A percentile compares a stretch with the other conserved stretches of the same genome.
These are phyloP conservation scores for Pituophis catenifer DNA, from an alignment of 2,113 vertebrate genomes.

Conservation along the genomic window DNA sequence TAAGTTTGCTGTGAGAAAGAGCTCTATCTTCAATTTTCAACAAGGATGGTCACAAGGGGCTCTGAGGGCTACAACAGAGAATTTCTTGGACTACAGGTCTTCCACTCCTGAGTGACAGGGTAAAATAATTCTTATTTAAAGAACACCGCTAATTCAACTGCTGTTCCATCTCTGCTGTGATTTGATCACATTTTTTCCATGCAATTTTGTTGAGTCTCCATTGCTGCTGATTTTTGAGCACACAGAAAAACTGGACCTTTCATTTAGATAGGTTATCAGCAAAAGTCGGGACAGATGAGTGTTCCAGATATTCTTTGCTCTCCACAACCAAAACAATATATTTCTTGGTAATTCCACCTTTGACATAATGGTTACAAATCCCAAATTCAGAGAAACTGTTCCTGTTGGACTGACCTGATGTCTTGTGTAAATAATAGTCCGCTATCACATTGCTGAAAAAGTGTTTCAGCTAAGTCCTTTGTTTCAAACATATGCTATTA, in stretches of 20 bases:
- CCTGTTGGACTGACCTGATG: neutral
- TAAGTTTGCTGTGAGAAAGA: neutral
- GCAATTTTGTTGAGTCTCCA: neutral
- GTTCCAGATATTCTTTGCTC: neutral
- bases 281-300: neutral
- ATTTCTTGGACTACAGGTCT: neutral
- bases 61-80: neutral
- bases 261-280: neutral
- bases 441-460: neutral
- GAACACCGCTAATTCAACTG: neutral
- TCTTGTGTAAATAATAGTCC: neutral
- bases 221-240: neutral
- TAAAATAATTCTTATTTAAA: neutral
- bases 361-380: neutral
- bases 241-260: neutral
- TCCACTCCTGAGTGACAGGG: neutral
- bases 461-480: neutral
- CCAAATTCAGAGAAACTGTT: neutral
- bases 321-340: neutral
- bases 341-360: neutral
- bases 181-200: neutral
- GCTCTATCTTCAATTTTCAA: neutral
- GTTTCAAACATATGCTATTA: neutral
- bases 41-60: neutral
- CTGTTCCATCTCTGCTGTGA: neutral